phyloP scores from a whole-genome alignment of 64 coral and sea anemone species.

The Porites australiensis region DNA sequence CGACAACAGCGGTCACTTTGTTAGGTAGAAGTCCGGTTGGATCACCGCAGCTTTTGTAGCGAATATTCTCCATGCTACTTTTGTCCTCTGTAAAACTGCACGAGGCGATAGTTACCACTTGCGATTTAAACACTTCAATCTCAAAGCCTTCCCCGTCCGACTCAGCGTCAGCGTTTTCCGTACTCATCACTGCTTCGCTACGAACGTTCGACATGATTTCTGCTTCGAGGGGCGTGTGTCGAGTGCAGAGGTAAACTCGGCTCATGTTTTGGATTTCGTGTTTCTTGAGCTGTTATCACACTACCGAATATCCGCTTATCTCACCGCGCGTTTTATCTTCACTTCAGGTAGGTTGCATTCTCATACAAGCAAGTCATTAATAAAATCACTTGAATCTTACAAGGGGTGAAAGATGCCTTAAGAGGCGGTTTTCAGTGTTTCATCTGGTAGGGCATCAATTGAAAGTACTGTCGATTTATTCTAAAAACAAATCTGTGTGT shows the following conservation, averaged over 20 bases:
- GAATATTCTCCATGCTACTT: slow-evolving; percentile 24
- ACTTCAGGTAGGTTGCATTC: background rate
- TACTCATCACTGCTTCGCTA: background rate
- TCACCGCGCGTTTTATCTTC: background rate
- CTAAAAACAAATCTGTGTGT: slow-evolving; percentile 26
- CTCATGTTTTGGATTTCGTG: slow-evolving; percentile 38
- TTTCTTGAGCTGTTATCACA: slow-evolving; percentile 35
- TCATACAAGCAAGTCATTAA: background rate
- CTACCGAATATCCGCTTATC: slow-evolving; percentile 22
- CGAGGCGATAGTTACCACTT: slow-evolving; percentile 5
- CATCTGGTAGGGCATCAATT: background rate
- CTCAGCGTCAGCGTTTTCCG: background rate
- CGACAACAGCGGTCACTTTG: background rate
- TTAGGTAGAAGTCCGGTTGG: background rate
- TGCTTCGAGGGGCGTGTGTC: background rate
- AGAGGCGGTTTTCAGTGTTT: slow-evolving; percentile 9
- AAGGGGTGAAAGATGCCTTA: slow-evolving; percentile 14
- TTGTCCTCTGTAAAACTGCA: slow-evolving; percentile 5
- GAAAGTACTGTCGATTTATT: background rate
- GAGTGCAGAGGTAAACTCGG: slow-evolving; percentile 4
- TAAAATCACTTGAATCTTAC: background rate
- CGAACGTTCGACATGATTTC: slow-evolving; percentile 14
- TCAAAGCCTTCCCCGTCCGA: background rate
- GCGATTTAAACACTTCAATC: slow-evolving; percentile 44
- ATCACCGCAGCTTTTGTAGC: slow-evolving; percentile 38